Base-by-base conservation (phyloP, 2,797 vertebrate genomes). In the Anas bernieri region DNA sequence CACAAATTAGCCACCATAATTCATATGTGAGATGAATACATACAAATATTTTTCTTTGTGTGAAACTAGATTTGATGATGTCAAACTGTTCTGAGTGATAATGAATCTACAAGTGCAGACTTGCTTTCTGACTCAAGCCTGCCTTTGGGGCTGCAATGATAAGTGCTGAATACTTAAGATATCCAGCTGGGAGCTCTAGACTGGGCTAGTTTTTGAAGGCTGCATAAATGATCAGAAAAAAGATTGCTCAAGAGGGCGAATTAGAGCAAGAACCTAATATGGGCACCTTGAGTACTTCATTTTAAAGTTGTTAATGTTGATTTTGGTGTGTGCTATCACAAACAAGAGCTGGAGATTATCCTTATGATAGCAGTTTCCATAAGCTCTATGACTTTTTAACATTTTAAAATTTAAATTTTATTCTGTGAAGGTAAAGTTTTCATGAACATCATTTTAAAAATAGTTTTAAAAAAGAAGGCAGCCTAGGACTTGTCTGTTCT, bases 61-160 rank as follows among this genome's bases (percentile, higher is more conserved):
- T 83, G 79, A 94, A 95, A 58, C n/a, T 55, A 31, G 37, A 78
- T 88, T 81, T 87, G 35, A 91, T 72, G 37, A 61, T 50, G 63
- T 6, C 33, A 95, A 80, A 83, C 61, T 14, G 4, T 80, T 92
- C 58, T 81, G 76, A 93, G 90, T 78, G 80, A 72, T 81, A 94
- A 92, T 50, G 86, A 91, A 93, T 39, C 67, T 83, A 31, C 0
- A 0, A 92, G 64, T 63, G 43, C 22, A 70, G 8, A 95, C 41
- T 95, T 8, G 7, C 46, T 93, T 96, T 96, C 90, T 94, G 92
- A 95, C 77, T 86, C 52, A 76, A 82, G 18, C 52, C 59, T 94
- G 35, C 89, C 77, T 86, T 95, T 75, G 66, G 69, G 48, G 17
- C 50, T 83, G 33, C 48, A 83, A 56, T 13, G 55, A 17, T 63